Conservation (phyloP, 37 sponge, comb jelly and placozoan genomes). For the Haliclona indistincta region DNA sequence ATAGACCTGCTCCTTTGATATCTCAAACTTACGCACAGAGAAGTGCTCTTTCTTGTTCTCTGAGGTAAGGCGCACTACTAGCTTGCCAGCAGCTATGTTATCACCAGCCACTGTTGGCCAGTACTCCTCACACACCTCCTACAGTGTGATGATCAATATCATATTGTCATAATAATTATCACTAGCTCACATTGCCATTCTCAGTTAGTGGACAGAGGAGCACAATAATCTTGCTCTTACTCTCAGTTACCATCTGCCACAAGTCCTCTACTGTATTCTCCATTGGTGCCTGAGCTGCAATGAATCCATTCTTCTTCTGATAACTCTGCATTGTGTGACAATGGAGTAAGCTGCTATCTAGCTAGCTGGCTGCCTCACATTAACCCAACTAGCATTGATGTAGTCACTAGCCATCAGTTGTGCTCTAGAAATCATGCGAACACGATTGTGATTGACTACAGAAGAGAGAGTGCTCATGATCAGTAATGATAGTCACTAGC, state of each 20-base stretch:
- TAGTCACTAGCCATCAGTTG: slow-evolving; percentile 48
- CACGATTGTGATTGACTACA: no score
- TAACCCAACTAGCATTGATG: slow-evolving; percentile 77
- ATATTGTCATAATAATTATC: no score
- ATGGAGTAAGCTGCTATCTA: background rate
- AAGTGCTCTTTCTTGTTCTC: slow-evolving; percentile 18
- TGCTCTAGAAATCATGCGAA: no score
- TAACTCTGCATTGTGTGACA: slow-evolving; percentile 27
- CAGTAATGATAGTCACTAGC: no score
- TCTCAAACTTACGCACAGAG: slow-evolving; percentile 32
- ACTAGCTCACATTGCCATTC: slow-evolving; percentile 13
- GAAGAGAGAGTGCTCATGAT: no score
- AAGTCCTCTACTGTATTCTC: slow-evolving; percentile 37
- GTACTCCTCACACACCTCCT: slow-evolving; percentile 52
- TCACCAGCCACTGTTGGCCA: slow-evolving; percentile 49
- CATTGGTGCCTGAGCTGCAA: slow-evolving; percentile 42
- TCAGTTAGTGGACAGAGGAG: slow-evolving; percentile 17
- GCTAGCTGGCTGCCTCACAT: slow-evolving; percentile 38
- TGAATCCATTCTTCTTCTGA: slow-evolving; percentile 26
- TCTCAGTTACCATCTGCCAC: slow-evolving; percentile 48
- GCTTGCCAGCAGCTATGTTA: slow-evolving; percentile 18
- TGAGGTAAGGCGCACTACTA: slow-evolving; percentile 21
- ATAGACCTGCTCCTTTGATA: background rate
- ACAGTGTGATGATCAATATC: no score
- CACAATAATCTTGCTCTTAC: slow-evolving; percentile 28